phyloP scores from a whole-genome alignment of 2,888 invertebrate species.

The Ophion slaviceki region DNA sequence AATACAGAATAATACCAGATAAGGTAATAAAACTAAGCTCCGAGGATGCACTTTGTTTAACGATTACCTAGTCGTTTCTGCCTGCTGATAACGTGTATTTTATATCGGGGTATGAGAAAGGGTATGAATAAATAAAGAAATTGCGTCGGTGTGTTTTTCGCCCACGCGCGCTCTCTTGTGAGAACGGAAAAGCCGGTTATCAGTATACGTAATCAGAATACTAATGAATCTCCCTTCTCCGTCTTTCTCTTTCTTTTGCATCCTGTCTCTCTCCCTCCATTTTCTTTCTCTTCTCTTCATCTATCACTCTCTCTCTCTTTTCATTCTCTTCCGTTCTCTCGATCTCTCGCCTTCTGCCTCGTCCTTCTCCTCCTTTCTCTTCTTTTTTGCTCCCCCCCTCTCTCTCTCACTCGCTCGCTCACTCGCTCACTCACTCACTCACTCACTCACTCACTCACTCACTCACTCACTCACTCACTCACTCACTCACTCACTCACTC shows the following conservation, averaged over 20 bases:
- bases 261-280: too few relatives aligned
- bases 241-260: too few relatives aligned
- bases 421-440: too few relatives aligned
- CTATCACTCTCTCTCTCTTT: too few relatives aligned
- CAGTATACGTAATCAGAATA: slow-evolving; percentile 76
- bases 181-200: slow-evolving; percentile 67
- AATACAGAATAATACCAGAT: neutral
- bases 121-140: slow-evolving; percentile 11
- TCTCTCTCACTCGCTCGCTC: neutral
- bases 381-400: too few relatives aligned
- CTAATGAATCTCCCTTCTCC: slow-evolving; percentile 67
- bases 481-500: too few relatives aligned
- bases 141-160: neutral
- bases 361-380: too few relatives aligned
- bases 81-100: slow-evolving; percentile 46
- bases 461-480: too few relatives aligned
- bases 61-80: slow-evolving; percentile 68
- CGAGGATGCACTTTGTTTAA: neutral
- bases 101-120: slow-evolving; percentile 2
- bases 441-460: too few relatives aligned
- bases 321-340: neutral
- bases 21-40: neutral
- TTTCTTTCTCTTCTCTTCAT: too few relatives aligned
- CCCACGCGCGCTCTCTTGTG: slow-evolving; percentile 3
- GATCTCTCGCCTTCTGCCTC: neutral